These are phyloP conservation scores for Astreopora myriophthalma DNA, from an alignment of 64 coral and sea anemone genomes.

Conservation along the genomic window DNA sequence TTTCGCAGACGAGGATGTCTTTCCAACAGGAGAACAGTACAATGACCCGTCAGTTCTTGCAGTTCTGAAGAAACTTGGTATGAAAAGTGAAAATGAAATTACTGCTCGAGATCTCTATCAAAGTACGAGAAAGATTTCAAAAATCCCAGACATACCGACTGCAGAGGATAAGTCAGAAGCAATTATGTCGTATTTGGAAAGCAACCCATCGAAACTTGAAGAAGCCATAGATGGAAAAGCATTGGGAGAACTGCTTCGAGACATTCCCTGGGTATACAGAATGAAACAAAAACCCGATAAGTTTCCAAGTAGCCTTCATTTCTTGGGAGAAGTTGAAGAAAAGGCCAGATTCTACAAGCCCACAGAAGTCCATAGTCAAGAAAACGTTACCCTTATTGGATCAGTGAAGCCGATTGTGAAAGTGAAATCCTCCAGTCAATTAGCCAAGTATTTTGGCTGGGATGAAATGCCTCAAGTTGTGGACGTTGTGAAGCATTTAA, in stretches of 20 bases:
- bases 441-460: conserved; percentile 69
- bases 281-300: conserved; percentile 25
- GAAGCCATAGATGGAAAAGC: not conserved
- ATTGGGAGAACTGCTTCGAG: not conserved
- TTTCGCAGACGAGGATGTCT: conserved; percentile 11
- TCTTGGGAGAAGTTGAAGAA: not conserved
- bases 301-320: conserved; percentile 63
- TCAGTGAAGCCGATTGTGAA: conserved; percentile 37
- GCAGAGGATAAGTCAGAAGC: conserved; percentile 53
- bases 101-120: conserved; percentile 42
- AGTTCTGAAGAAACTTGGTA: conserved; percentile 14
- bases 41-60: not conserved
- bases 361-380: not conserved
- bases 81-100: conserved; percentile 44
- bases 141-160: not conserved
- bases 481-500: conserved; percentile 64
- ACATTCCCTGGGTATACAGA: conserved; percentile 47
- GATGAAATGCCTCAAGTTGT: conserved; percentile 10
- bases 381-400: conserved; percentile 56
- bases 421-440: not conserved
- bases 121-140: conserved; percentile 24
- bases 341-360: not conserved
- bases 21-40: not conserved
- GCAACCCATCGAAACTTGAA: not conserved
- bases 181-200: conserved; percentile 45